These are phyloP conservation scores for Synanceia verrucosa DNA, from an alignment of 2,797 vertebrate species.

Conservation along the genomic window DNA sequence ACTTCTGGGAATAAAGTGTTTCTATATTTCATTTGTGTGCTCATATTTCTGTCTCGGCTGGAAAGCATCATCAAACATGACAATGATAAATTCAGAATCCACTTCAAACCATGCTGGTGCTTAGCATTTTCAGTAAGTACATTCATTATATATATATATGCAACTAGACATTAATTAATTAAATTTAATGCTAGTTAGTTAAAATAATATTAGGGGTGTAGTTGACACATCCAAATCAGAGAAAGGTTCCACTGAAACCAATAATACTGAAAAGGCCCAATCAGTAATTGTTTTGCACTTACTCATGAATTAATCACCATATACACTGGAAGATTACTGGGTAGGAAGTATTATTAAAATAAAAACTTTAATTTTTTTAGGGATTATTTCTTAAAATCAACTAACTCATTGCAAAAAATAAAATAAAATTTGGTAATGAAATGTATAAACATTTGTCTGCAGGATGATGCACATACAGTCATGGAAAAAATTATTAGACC, in stretches of 20 bases:
- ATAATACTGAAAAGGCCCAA: not conserved
- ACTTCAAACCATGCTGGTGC: rapidly evolving
- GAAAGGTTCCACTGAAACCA: not conserved
- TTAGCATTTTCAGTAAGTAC: not conserved
- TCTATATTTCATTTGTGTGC: constrained; percentile 74
- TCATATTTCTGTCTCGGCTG: not conserved
- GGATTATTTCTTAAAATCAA: not conserved
- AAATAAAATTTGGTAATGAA: no score
- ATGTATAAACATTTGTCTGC: no score
- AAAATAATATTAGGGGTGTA: not conserved
- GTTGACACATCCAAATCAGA: not conserved
- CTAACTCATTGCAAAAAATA: not conserved
- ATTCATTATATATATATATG: not conserved
- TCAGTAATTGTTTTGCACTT: not conserved
- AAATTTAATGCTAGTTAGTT: not conserved
- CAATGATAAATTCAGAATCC: not conserved
- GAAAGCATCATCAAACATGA: not conserved
- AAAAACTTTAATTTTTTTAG: no score
- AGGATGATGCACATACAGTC: no score
- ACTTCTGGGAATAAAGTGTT: constrained; percentile 83
- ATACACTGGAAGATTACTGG: no score
- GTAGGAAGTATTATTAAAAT: no score
- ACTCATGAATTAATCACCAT: not conserved
- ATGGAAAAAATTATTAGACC: no score
- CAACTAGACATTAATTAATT: not conserved